Conservation (phyloP, 2,888 invertebrate species). For the Dione juno region DNA sequence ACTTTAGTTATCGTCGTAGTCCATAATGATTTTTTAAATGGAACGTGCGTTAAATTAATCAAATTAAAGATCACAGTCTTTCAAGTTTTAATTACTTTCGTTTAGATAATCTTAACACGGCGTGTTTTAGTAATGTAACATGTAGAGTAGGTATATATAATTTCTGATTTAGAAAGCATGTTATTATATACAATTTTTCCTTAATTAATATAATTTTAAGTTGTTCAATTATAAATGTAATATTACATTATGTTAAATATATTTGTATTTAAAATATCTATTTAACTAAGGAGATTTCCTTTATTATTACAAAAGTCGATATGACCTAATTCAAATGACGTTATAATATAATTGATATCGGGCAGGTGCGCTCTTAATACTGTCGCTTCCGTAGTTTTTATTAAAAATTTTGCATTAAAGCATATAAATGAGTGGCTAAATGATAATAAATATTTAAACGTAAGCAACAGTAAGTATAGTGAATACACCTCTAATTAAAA, state of each 20-base stretch:
- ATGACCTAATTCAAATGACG: slow-evolving; percentile 18
- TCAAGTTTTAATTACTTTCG: slow-evolving; percentile 27
- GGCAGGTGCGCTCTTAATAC: slow-evolving; percentile 18
- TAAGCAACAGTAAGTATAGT: too few relatives aligned
- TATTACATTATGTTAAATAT: neutral
- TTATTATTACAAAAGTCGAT: slow-evolving; percentile 17
- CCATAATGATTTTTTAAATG: slow-evolving; percentile 40
- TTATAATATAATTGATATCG: slow-evolving; percentile 14
- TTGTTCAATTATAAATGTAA: neutral
- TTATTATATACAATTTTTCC: neutral
- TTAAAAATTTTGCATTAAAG: slow-evolving; percentile 14
- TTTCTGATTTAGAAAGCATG: slow-evolving; percentile 1
- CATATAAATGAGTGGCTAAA: slow-evolving; percentile 8
- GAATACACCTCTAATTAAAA: neutral
- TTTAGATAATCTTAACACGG: slow-evolving; percentile 25
- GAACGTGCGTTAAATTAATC: slow-evolving; percentile 43
- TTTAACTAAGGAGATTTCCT: neutral
- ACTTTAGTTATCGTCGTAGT: slow-evolving; percentile 40
- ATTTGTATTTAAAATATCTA: neutral
- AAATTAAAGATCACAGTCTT: slow-evolving; percentile 33
- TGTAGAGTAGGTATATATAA: neutral
- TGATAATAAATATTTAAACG: neutral
- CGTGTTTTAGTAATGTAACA: neutral
- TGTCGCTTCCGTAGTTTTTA: slow-evolving; percentile 6
- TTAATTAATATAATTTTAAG: neutral